Conservation (phyloP, 2,113 vertebrate genomes). For the Grantiella picta region DNA sequence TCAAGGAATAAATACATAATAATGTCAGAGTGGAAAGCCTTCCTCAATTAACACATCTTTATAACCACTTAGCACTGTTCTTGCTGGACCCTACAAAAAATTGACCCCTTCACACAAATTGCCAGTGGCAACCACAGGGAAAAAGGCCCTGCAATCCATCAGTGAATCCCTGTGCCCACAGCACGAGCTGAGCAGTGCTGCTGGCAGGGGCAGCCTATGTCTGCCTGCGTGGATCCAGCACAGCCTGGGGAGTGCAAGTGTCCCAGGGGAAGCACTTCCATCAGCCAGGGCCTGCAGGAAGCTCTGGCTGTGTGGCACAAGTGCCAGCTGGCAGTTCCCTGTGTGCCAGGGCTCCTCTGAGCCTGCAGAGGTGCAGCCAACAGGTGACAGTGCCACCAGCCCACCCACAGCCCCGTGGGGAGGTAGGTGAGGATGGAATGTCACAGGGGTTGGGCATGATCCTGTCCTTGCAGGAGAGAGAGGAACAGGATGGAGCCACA, state of each 20-base stretch:
- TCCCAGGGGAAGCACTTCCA: accelerated
- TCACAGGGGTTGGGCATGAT: no score
- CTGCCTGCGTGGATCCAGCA: accelerated
- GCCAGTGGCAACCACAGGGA: background rate
- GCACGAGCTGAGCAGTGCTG: accelerated
- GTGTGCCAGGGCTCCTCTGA: accelerated
- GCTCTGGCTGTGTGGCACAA: accelerated
- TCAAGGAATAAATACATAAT: background rate
- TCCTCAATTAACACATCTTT: background rate
- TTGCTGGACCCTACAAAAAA: background rate
- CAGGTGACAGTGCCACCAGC: background rate
- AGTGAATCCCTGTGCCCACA: background rate
- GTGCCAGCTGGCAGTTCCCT: accelerated
- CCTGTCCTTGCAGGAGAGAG: no score
- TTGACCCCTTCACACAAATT: background rate
- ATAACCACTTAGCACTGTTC: background rate
- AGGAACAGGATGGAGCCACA: no score
- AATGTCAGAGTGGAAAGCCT: background rate
- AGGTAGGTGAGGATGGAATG: background rate
- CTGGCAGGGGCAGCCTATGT: background rate
- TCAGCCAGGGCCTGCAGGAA: accelerated
- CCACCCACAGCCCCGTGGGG: background rate
- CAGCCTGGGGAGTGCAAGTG: background rate
- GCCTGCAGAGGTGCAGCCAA: background rate
- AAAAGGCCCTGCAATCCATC: background rate